Evolutionary conservation across 2,113 vertebrate species (phyloP).

Genomic region (Cyphomyrus plagiostoma): DNA sequence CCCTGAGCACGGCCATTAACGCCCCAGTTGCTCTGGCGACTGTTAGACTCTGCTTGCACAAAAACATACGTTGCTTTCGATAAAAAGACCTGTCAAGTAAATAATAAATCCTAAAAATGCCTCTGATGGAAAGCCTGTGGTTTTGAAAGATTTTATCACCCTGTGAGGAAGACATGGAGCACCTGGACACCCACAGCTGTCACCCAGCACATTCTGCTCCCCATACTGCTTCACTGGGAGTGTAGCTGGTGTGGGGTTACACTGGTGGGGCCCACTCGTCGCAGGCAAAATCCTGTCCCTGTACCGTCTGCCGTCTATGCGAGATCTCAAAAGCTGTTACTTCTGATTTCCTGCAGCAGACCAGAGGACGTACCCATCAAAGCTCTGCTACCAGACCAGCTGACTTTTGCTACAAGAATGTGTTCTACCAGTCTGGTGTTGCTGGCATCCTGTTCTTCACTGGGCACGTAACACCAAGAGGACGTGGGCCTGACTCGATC

Average conservation of each 20-base stretch:
- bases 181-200: background rate
- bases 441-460: background rate
- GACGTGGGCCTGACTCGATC: background rate
- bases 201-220: background rate
- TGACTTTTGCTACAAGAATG: background rate
- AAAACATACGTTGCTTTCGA: background rate
- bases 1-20: background rate
- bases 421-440: background rate
- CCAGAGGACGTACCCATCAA: background rate
- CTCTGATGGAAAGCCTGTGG: background rate
- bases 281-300: background rate
- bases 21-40: background rate
- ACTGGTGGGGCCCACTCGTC: background rate
- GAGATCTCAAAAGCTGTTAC: background rate
- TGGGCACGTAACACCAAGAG: background rate
- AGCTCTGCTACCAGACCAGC: background rate
- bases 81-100: background rate
- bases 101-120: background rate
- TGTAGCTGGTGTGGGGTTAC: background rate
- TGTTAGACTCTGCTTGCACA: background rate
- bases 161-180: background rate
- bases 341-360: background rate
- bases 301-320: background rate
- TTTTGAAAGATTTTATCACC: background rate
- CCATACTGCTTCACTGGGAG: background rate